Conservation (phyloP, 2,888 invertebrate species). For the Bellardia pandia region DNA sequence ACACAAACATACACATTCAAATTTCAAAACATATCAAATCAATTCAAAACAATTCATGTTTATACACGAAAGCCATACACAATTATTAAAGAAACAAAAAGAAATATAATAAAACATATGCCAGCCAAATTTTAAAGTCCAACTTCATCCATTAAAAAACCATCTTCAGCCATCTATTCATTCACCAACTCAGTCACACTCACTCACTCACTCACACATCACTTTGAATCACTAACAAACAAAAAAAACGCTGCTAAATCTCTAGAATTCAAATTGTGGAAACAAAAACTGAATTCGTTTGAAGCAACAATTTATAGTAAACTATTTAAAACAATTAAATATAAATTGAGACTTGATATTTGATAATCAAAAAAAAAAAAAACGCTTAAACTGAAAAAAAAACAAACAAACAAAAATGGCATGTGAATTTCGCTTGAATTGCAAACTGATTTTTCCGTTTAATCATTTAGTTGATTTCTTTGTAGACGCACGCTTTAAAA, state of each 20-base stretch:
- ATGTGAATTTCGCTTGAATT: constrained; percentile 80
- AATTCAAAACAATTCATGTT: constrained; percentile 6
- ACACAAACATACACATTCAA: constrained; percentile 31
- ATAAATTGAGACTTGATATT: constrained; percentile 48
- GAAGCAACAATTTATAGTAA: constrained; percentile 32
- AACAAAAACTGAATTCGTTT: constrained; percentile 32
- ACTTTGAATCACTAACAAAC: constrained; percentile 34
- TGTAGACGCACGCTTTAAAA: constrained; percentile 80
- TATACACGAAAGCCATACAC: constrained; percentile 31
- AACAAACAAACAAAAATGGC: constrained; percentile 74
- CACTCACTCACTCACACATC: constrained; percentile 26
- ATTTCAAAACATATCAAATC: constrained; percentile 20
- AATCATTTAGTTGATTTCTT: constrained; percentile 54
- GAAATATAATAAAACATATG: neutral
- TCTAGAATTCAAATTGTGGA: constrained; percentile 39
- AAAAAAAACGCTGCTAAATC: constrained; percentile 33
- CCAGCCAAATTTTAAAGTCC: constrained; percentile 12
- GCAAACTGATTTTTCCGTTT: constrained; percentile 72
- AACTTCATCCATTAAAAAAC: constrained; percentile 8
- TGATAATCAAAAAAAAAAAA: constrained; percentile 32
- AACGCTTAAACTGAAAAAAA: constrained; percentile 32
- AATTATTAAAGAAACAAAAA: constrained; percentile 17
- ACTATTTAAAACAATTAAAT: neutral
- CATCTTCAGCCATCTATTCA: neutral
- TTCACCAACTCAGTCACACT: neutral